Evolutionary conservation across 2,888 invertebrate genomes (phyloP), one percentile per base, ranked within the genome.

Genomic region (Agrochola lota): DNA sequence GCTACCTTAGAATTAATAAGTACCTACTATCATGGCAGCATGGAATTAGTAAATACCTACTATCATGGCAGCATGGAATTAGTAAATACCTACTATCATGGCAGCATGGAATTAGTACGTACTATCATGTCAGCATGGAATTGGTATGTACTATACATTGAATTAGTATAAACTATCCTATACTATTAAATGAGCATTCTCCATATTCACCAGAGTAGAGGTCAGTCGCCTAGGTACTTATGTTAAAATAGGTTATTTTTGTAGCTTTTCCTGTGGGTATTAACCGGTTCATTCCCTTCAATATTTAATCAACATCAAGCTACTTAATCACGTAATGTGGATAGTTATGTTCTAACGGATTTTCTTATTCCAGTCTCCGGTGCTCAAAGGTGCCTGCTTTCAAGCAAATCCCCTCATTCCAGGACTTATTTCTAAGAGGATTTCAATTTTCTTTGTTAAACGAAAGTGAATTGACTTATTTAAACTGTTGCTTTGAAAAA

Each of bases 381-480:
- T 11, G 17, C 17, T 63, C 63, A 64, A 30, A 43, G 35, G 46
- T 26, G n/a, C n/a, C 15, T 2, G 55, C 26, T 30, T 62, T 11
- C 12, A 55, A 55, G 60, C 46, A 55, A 46, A 43, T 59, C 43
- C 30, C 30, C 17, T 71, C 40, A 23, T 63, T 43, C 11, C 17
- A 59, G 8, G 30, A 73, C 17, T 78, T 52, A 46, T 52, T 73
- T 46, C 23, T 12, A 46, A 81, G 43, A 55, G 23, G 1, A 74
- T 40, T 67, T 12, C 5, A 20, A 66, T 60, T 17, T 23, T 15
- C 4, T 17, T 17, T 66, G 43, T 43, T 66, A 11, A 66, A 1
- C n/a, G 20, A 12, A n/a, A 57, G n/a, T 57, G 11, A 60, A 67
- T 30, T 11, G n/a, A 2, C 17, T 46, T 52, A 11, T 35, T 43